Conservation (phyloP, 2,113 vertebrate genomes). For the Microcebus tavaratra region DNA sequence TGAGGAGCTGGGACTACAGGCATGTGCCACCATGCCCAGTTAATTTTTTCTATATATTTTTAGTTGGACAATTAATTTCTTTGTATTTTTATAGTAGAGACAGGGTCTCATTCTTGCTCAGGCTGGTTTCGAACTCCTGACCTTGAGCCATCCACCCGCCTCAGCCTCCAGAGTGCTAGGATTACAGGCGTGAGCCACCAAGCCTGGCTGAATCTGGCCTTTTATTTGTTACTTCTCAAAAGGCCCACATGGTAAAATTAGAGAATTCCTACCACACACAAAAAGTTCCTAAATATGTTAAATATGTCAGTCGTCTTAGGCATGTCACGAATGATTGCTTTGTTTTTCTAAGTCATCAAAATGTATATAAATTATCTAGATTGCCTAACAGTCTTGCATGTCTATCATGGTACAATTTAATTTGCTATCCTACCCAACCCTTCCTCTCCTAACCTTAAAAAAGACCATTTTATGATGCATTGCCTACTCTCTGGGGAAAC, state of each 20-base stretch:
- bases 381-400: constrained; percentile 80
- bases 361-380: constrained; percentile 78
- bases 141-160: too few relatives aligned
- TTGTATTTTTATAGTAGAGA: constrained; percentile 55
- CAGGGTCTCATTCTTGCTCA: too few relatives aligned
- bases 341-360: constrained; percentile 72
- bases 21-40: too few relatives aligned
- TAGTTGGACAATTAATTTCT: too few relatives aligned
- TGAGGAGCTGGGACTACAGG: too few relatives aligned
- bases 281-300: constrained; percentile 45
- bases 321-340: constrained; percentile 78
- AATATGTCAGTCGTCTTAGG: constrained; percentile 60
- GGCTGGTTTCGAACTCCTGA: too few relatives aligned
- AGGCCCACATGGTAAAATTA: constrained; percentile 44
- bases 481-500: constrained; percentile 79
- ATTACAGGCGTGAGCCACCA: too few relatives aligned
- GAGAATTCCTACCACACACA: constrained; percentile 49
- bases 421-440: constrained; percentile 51
- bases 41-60: too few relatives aligned
- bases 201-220: constrained; percentile 3
- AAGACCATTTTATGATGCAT: constrained; percentile 76
- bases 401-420: constrained; percentile 78
- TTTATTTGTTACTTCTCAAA: constrained; percentile 72
- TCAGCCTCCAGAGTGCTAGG: too few relatives aligned
- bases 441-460: constrained; percentile 49